Base-by-base conservation (phyloP, 2,797 vertebrate genomes). In the Thaleichthys pacificus region DNA sequence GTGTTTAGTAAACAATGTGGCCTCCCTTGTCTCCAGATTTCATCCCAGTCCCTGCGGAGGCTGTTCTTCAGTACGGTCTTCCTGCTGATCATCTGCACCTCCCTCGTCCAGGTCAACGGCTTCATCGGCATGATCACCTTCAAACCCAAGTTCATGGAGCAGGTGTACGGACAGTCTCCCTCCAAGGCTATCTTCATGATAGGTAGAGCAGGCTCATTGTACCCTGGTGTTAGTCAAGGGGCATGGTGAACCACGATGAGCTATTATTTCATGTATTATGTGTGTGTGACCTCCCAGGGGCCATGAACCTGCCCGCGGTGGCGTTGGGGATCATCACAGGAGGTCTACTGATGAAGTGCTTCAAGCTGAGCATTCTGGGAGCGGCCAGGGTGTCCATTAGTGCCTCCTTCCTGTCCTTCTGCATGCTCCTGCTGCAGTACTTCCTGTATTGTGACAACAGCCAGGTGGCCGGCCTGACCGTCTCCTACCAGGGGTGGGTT, bases 71-170 rank as follows among this genome's bases (percentile, higher is more conserved):
- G 96, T 83, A 90, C 89, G 4, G 87, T 98, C 73, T 99, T 88
- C 76, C 32, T 90, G 12, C 77, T 97, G 57, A 92, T 96, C 76
- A 81, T 98, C 82, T 92, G 93, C 79, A 93, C 94, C 11, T 88
- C 94, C 68, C 89, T 96, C 1, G 82, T 97, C 79, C 89, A 90
- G 11, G 94, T 97, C 74, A 99, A 96, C 26, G 94, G 94, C 75
- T 93, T 98, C 77, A 95, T 99, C 24, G 97, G 97, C 77, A 93
- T 98, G 94, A 95, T 99, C 80, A 99, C 97, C 0, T 99, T 98
- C 74, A 98, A 98, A 76, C 95, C 97, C 0, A 99, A 99, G 81
- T 98, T 92, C 75, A 92, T 99, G 79, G 97, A 99, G 42, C 97
- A 98, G 57, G 86, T 93, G 54, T 99, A 93, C 0, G 96, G 96